Conservation (phyloP, 2,113 vertebrate species). For the Apteryx owenii region DNA sequence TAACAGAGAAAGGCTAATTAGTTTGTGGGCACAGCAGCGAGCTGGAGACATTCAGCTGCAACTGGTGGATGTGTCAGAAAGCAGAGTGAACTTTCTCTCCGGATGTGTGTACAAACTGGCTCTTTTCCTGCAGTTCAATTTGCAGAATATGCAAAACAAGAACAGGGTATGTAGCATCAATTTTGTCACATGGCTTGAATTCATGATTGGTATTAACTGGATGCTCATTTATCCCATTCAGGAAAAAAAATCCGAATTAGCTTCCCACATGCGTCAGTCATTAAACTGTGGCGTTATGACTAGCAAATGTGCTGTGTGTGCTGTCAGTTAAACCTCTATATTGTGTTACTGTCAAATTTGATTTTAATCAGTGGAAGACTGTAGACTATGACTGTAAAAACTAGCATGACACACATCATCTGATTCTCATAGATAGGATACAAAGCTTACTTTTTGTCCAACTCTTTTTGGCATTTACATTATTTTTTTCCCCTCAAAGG, state of each 20-base stretch:
- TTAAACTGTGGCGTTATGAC: conserved; percentile 59
- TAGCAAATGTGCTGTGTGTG: conserved; percentile 68
- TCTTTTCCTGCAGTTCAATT: conserved; percentile 71
- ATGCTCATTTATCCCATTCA: conserved; percentile 77
- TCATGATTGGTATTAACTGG: conserved; percentile 54
- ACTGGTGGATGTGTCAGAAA: conserved; percentile 43
- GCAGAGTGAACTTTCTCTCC: conserved; percentile 60
- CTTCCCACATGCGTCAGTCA: conserved; percentile 68
- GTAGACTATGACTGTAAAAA: conserved; percentile 78
- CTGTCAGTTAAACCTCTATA: conserved; percentile 67
- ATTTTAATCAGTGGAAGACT: conserved; percentile 71
- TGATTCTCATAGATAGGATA: conserved; percentile 76
- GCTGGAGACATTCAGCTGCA: conserved; percentile 47
- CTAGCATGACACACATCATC: conserved; percentile 71
- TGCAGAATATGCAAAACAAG: conserved; percentile 77
- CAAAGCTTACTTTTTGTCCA: conserved; percentile 68
- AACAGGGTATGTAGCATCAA: conserved; percentile 77
- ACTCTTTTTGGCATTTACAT: conserved; percentile 40
- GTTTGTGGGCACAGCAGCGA: conserved; percentile 62
- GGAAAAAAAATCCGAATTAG: conserved; percentile 56
- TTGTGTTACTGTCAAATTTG: conserved; percentile 63
- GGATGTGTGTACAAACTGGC: conserved; percentile 72
- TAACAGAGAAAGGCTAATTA: conserved; percentile 55
- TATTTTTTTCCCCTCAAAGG: background rate
- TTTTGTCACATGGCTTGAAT: conserved; percentile 63